A percentile compares a stretch with the other conserved stretches of the same genome.
These are phyloP conservation scores for Enteromius viviparus DNA, from an alignment of 2,797 vertebrate species.

Conservation along the genomic window DNA sequence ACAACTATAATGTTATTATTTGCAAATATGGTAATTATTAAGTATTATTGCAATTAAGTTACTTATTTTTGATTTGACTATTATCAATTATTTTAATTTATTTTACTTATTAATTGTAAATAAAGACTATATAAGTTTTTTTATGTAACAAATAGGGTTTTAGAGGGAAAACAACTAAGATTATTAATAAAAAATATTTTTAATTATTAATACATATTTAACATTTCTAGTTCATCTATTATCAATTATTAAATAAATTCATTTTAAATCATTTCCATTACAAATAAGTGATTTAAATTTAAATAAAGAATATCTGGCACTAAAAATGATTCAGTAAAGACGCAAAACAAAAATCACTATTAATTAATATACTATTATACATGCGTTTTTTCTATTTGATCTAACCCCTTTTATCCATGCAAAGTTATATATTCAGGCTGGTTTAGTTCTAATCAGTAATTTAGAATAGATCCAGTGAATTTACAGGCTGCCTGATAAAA, in stretches of 20 bases:
- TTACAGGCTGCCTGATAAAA: background rate
- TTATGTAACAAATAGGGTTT: background rate
- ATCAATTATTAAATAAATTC: background rate
- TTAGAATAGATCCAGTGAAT: background rate
- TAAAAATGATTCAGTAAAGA: background rate
- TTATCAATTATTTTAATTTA: background rate
- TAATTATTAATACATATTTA: background rate
- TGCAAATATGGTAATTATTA: background rate
- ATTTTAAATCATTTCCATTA: background rate
- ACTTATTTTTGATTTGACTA: background rate
- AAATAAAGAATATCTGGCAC: background rate
- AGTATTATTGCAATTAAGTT: background rate
- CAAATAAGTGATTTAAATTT: background rate
- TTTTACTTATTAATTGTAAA: background rate
- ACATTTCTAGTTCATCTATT: background rate
- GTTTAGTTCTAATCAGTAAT: background rate
- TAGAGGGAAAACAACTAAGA: background rate
- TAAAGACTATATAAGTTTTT: background rate
- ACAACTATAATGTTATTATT: background rate
- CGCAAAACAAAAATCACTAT: background rate
- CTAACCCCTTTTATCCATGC: too few relatives aligned
- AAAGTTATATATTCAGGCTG: background rate
- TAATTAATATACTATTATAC: background rate
- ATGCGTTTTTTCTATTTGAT: background rate
- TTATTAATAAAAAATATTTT: background rate